Base-by-base conservation (phyloP, 2,797 vertebrate genomes). In the Hephaestus fuliginosus region DNA sequence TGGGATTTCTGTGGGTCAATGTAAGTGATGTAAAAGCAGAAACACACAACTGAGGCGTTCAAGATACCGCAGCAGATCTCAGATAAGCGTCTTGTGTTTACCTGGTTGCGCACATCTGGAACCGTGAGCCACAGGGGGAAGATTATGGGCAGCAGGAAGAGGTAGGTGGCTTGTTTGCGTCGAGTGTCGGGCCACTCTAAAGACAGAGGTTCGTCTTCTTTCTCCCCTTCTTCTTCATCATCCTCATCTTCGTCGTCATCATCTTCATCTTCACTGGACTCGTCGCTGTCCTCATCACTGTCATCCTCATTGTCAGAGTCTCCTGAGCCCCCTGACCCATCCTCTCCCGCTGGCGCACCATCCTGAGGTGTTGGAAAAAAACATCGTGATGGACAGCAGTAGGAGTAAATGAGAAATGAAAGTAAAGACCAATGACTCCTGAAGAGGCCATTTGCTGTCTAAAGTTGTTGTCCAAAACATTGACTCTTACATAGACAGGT, bases 91-190 rank as follows among this genome's bases (percentile, higher is more conserved):
- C 4, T 57, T 43, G 4, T 12, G 70, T 76, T 94, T 89, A 99
- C 98, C 65, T 92, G 95, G 85, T 97, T 98, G 71, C 98, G 96
- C 68, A 99, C 97, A 0, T 99, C 98, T 0, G 98, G 98, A 41
- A 99, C 82, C 0, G 97, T 99, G 85, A 98, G 95, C 98, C 98
- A 99, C 85, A 99, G 93, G 41, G 98, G 98, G 82, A 99, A 93
- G 62, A 98, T 95, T 0, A 99, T 97, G 73, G 98, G 98, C 78
- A 99, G 92, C 67, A 99, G 95, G 83, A 99, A 93, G 67, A 99
- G 95, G 93, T 97, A 99, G 56, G 97, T 96, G 71, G 94, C 96
- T 93, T 97, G 98, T 92, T 98, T 99, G 55, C 92, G 94, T 49
- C 70, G 91, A 0, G 95, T 97, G 74, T 97, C 95, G 1, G 98